A percentile compares a stretch with the other conserved stretches of the same genome.
Conservation (phyloP, 2,113 vertebrate genomes). For the Megaceryle torquata region DNA sequence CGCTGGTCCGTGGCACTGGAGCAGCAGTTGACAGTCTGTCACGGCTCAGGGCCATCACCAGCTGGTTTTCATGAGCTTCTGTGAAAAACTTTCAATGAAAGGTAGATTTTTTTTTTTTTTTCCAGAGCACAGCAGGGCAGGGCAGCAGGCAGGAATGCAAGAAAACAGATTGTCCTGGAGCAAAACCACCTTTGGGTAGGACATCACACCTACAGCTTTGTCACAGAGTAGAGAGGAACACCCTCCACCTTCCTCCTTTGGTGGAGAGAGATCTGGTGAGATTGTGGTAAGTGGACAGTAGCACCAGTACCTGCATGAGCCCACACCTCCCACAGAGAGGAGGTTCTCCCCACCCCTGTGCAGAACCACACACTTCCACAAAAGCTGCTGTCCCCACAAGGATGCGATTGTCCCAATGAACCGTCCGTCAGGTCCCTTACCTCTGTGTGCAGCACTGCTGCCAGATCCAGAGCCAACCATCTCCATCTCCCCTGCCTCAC, state of each 20-base stretch:
- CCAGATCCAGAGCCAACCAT: background rate
- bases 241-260: background rate
- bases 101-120: background rate
- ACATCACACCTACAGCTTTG: background rate
- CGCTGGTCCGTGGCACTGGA: background rate
- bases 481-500: background rate
- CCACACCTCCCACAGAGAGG: background rate
- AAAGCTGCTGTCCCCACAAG: background rate
- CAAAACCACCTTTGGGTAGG: background rate
- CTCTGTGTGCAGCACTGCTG: background rate
- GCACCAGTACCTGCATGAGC: background rate
- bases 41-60: background rate
- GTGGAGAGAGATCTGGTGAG: background rate
- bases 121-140: background rate
- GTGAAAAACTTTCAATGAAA: background rate
- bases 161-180: background rate
- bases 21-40: background rate
- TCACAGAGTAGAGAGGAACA: background rate
- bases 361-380: background rate
- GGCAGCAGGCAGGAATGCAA: background rate
- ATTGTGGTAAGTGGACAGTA: background rate
- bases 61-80: background rate
- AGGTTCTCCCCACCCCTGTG: background rate
- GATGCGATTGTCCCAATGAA: background rate
- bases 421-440: background rate